Conservation (phyloP, 2,797 vertebrate species). For the Myotis findleyi region DNA sequence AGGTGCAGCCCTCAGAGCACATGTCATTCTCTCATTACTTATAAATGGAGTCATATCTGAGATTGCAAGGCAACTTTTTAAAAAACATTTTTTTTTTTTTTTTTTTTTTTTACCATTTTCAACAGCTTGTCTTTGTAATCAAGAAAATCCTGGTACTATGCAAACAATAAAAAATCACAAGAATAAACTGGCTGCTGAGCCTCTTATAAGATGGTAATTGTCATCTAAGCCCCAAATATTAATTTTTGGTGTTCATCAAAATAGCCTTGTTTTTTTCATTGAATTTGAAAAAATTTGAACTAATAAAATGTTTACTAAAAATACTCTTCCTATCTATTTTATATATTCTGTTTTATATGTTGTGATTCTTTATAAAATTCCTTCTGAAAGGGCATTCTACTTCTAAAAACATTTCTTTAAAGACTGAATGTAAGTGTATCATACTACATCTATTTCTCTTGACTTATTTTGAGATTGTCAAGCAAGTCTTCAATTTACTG, state of each 20-base stretch:
- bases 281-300: constrained; percentile 46
- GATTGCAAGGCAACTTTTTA: neutral
- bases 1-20: neutral
- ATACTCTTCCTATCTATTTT: constrained; percentile 17
- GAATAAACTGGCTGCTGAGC: neutral
- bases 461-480: constrained; percentile 1
- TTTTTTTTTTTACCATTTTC: constrained; percentile 16
- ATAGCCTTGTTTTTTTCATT: constrained; percentile 29
- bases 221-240: neutral
- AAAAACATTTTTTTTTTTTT: constrained; percentile 24
- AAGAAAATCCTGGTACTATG: neutral
- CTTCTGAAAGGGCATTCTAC: neutral
- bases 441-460: neutral
- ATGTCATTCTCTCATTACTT: neutral
- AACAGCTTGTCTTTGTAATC: constrained; percentile 2
- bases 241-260: neutral
- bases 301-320: constrained; percentile 31
- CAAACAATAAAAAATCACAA: neutral
- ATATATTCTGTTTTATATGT: neutral
- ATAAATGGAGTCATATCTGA: neutral
- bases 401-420: neutral
- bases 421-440: neutral
- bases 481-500: constrained; percentile 2
- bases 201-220: neutral
- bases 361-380: constrained; percentile 40